Evolutionary conservation across 2,888 invertebrate genomes (phyloP), one percentile per base, ranked within the genome.

Genomic region (Epinotia demarniana): DNA sequence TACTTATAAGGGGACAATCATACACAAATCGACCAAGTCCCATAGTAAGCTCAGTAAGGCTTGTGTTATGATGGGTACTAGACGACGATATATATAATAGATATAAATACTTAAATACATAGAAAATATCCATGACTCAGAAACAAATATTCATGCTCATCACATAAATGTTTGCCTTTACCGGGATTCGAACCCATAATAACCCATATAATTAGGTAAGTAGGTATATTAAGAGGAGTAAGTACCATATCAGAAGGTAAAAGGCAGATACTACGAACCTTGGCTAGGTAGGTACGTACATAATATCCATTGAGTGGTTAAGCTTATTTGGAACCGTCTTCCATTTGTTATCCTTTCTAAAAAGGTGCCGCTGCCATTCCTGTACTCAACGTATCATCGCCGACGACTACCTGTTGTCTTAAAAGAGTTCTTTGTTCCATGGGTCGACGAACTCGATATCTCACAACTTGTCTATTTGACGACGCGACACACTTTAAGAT

Each of bases 361-460:
- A 76, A 70, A 72, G 73, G 55, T 53, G 53, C 53, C 53, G n/a
- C 9, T 39, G 39, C n/a, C 53, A 53, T 66, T 72, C 69, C 76
- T 55, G 61, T 68, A 69, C 68, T 71, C 58, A 73, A 76, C 73
- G 77, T 79, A 73, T 75, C 77, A 74, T 78, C 77, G 80, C 84
- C 83, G 53, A 53, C 77, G 81, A 84, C 83, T 86, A 86, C 84
- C 85, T 86, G 85, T 81, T 84, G 83, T 80, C 81, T 81, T 79
- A 75, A 84, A 83, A 86, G 82, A 82, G 82, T 79, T 87, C 86
- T 88, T 90, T 89, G 86, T 87, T 83, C 81, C 79, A 80, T 77
- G 82, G 90, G 86, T 89, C 88, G 82, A 82, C 84, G 84, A 89
- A 88, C 90, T 85, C 80, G 79, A 87, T 90, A 90, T 92, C 90